Evolutionary conservation across 1,140 invertebrate species (phyloP), one percentile per base, ranked within the genome.

Genomic region (Heliconius nattereri): DNA sequence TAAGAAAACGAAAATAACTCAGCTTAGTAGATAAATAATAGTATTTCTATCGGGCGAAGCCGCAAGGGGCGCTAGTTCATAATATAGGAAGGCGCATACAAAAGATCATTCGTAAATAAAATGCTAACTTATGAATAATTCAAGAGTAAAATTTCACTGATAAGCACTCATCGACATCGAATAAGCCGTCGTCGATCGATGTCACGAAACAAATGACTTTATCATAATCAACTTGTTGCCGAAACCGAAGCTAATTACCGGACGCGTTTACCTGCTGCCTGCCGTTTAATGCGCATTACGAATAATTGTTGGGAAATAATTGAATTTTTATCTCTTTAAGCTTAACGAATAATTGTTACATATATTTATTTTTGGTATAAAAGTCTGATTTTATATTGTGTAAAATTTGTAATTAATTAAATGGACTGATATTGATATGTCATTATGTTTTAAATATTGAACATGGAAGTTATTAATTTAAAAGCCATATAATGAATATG

Each of bases 141-240:
- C 71, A 72, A 45, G 66, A 45, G 40, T 73, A 71, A 71, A 75
- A 79, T 79, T 66, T 78, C 29, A 66, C 60, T 29, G 29, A 66
- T 66, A 66, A 66, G 60, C 73, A 40, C 49, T 79, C 60, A 79
- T 79, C 40, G 78, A 73, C 72, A 52, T 85, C 83, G 84, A 88
- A 89, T 87, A 45, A 79, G 85, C 80, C 84, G 85, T 85, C 89
- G 86, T 81, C 77, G 81, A 74, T 72, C 82, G 82, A 84, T 86
- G 84, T 79, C 82, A 57, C 81, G 70, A 66, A 79, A 76, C 83
- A 90, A 89, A 90, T 85, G 84, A 87, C 84, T 87, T 90, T 89
- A 90, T 86, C 83, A 85, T 91, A 89, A 92, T 92, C 88, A 89
- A 91, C 85, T 91, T 91, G 90, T 89, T 88, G 86, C 81, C 78